Conservation (phyloP, 2,888 invertebrate species). For the Neoitamus cyanurus region DNA sequence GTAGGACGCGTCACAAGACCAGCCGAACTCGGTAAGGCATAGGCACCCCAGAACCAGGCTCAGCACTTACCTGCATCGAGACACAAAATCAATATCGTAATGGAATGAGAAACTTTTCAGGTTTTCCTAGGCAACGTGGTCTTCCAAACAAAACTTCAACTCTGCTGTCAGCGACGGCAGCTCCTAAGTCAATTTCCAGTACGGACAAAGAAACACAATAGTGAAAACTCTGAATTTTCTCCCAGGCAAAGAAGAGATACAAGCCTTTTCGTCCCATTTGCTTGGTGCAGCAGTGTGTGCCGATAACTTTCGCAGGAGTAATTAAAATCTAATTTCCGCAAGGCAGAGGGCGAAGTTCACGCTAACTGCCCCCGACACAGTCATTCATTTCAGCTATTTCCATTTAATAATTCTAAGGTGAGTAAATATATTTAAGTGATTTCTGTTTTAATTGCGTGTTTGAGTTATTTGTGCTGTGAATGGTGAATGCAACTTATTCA, state of each 20-base stretch:
- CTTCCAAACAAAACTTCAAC: slow-evolving; percentile 29
- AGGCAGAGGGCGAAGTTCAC: neutral
- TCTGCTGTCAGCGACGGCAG: neutral
- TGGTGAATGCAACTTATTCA: neutral
- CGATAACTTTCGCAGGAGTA: neutral
- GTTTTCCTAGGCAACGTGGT: slow-evolving; percentile 23
- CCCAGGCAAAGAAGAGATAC: neutral
- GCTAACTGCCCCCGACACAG: neutral
- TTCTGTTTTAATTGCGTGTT: neutral
- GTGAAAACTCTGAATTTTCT: slow-evolving; percentile 4
- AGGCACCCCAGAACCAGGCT: neutral
- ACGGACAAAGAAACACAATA: neutral
- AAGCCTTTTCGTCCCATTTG: neutral
- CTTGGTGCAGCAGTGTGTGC: neutral
- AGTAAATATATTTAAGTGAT: neutral
- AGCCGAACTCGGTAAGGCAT: no score
- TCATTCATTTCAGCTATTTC: neutral
- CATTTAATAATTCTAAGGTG: slow-evolving; percentile 13
- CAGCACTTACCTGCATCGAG: neutral
- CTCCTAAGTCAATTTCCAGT: neutral
- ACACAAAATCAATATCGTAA: neutral
- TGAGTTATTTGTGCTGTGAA: neutral
- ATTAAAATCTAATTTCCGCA: slow-evolving; percentile 16
- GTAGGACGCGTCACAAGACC: no score
- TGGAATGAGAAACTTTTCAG: neutral